Percentiles rank a stretch among this genome's conserved stretches.
phyloP scores from a whole-genome alignment of 2,888 invertebrate species.

The Bibio marci region DNA sequence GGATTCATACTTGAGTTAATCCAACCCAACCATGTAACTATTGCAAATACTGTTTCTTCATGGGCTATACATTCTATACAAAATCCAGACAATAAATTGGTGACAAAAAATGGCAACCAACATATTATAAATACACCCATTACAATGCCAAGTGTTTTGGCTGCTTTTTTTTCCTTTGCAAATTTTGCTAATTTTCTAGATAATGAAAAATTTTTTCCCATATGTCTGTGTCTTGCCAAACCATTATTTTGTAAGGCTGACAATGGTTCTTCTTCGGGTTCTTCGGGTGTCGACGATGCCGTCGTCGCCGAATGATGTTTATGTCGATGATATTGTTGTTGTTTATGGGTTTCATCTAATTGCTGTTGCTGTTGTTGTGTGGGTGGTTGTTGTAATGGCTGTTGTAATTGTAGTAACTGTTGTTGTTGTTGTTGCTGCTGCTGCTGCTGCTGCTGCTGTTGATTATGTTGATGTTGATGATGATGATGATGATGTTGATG shows the following conservation, averaged over 20 bases:
- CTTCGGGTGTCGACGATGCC: slow-evolving; percentile 47
- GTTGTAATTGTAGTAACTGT: neutral
- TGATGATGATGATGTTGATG: slow-evolving; percentile 7
- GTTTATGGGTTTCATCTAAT: slow-evolving; percentile 22
- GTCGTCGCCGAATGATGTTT: slow-evolving; percentile 23
- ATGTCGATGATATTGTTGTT: slow-evolving; percentile 12
- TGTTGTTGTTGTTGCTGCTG: slow-evolving; percentile 31
- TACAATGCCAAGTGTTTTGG: slow-evolving; percentile 90
- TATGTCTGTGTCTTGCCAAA: slow-evolving; percentile 48
- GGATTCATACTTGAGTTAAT: slow-evolving; percentile 95
- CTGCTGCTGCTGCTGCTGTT: slow-evolving; percentile 32
- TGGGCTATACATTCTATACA: slow-evolving; percentile 75
- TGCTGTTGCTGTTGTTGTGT: slow-evolving; percentile 12
- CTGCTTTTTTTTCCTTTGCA: slow-evolving; percentile 94
- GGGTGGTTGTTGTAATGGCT: neutral
- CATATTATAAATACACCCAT: slow-evolving; percentile 95
- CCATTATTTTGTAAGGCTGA: slow-evolving; percentile 66
- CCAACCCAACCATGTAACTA: slow-evolving; percentile 91
- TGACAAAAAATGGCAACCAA: slow-evolving; percentile 95
- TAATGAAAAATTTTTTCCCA: slow-evolving; percentile 79
- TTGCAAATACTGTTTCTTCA: slow-evolving; percentile 71
- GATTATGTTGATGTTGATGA: slow-evolving; percentile 15
- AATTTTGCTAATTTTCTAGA: slow-evolving; percentile 88
- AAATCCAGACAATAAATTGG: slow-evolving; percentile 80
- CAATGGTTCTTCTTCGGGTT: slow-evolving; percentile 47